A percentile compares a stretch with the other conserved stretches of the same genome.
phyloP scores from a whole-genome alignment of 2,797 vertebrate genomes.

The Cercopithecus hamlyni region DNA sequence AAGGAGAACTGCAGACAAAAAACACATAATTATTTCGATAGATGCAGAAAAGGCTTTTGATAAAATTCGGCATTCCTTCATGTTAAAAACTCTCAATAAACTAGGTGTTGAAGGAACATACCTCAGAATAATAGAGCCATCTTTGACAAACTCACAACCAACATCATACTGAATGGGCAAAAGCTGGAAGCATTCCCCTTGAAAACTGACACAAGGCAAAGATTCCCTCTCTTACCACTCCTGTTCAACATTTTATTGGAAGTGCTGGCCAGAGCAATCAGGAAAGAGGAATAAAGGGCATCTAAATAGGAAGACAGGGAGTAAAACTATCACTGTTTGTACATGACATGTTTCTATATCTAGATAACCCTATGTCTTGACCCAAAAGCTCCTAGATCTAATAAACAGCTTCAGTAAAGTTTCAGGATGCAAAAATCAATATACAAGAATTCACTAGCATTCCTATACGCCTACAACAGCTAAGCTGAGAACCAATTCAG shows the following conservation, averaged over 20 bases:
- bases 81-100: background rate
- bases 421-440: background rate
- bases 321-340: background rate
- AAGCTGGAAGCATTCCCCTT: background rate
- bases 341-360: background rate
- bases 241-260: background rate
- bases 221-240: background rate
- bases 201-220: background rate
- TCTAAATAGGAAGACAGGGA: background rate
- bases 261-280: background rate
- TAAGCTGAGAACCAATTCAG: background rate
- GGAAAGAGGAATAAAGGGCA: background rate
- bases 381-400: background rate
- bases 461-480: background rate
- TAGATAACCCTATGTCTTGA: background rate
- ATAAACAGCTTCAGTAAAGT: background rate
- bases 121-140: background rate
- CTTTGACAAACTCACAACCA: background rate
- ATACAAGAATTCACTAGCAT: background rate
- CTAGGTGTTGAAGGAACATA: background rate
- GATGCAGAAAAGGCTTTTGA: background rate
- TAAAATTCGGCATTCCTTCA: background rate
- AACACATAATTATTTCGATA: background rate
- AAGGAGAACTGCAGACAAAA: background rate
- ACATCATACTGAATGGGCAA: background rate